These are phyloP conservation scores for Tachystola acroxantha DNA, from an alignment of 2,888 invertebrate species.

Conservation along the genomic window DNA sequence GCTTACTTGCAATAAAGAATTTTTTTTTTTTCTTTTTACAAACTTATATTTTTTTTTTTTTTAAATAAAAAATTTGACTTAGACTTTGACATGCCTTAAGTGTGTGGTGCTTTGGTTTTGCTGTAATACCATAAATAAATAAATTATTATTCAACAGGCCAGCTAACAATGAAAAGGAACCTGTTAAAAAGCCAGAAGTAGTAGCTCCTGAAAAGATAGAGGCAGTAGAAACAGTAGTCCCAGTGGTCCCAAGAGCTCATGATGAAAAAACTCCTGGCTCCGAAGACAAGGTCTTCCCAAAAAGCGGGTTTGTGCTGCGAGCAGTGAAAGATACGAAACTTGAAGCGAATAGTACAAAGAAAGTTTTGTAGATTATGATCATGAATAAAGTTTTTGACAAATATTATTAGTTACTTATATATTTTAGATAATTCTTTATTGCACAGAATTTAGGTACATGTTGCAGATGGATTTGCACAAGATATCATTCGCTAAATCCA, in stretches of 20 bases:
- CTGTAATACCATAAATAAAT: not conserved
- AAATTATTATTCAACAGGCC: conserved; percentile 28
- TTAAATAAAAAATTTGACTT: too few species aligned
- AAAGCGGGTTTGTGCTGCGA: conserved; percentile 45
- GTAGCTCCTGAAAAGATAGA: too few species aligned
- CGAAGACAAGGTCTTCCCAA: conserved; percentile 43
- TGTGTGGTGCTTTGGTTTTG: too few species aligned
- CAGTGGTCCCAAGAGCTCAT: conserved; percentile 23
- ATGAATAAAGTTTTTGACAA: conserved; percentile 5
- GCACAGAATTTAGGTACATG: too few species aligned
- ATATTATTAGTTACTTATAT: conserved; percentile 1
- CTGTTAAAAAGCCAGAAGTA: conserved; percentile 11
- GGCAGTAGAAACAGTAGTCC: conserved; percentile 4
- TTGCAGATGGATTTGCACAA: too few species aligned
- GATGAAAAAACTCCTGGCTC: conserved; percentile 18
- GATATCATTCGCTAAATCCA: too few species aligned
- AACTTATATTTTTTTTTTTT: too few species aligned
- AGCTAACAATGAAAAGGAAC: conserved; percentile 38
- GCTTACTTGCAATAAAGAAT: too few species aligned
- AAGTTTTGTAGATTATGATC: not conserved
- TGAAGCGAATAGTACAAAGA: conserved; percentile 12
- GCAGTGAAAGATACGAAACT: conserved; percentile 24
- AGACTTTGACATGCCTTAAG: too few species aligned
- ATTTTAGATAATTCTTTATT: too few species aligned
- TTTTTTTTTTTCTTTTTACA: too few species aligned